Evolutionary conservation across 2,888 invertebrate species (phyloP).

Genomic region (Cheilosia vulpina): DNA sequence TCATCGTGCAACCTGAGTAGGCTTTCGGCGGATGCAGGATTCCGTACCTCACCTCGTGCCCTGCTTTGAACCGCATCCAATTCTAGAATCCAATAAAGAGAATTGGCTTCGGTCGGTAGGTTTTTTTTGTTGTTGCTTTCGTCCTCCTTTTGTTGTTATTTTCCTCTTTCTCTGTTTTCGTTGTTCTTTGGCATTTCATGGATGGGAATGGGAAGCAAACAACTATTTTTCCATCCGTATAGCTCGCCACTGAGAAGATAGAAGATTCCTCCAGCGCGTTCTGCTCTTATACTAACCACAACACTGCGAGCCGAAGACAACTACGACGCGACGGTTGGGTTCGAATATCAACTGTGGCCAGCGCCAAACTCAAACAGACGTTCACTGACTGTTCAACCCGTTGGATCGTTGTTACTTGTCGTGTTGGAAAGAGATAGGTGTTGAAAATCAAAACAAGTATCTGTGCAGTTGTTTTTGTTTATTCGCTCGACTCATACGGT

Average conservation of each 20-base stretch:
- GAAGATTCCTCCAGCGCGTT: conserved; percentile 60
- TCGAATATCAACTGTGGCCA: conserved; percentile 64
- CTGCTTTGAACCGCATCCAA: conserved; percentile 67
- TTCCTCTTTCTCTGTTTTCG: conserved; percentile 59
- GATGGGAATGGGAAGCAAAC: conserved; percentile 17
- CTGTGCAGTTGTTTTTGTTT: conserved; percentile 45
- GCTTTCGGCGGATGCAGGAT: conserved; percentile 65
- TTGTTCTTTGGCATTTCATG: conserved; percentile 54
- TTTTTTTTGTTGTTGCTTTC: conserved; percentile 26
- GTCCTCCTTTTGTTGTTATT: conserved; percentile 43
- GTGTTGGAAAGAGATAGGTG: conserved; percentile 62
- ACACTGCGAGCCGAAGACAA: conserved; percentile 26
- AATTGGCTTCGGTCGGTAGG: conserved; percentile 60
- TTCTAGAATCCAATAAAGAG: conserved; percentile 72
- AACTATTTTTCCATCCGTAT: conserved; percentile 20
- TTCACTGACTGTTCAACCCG: conserved; percentile 77
- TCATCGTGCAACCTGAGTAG: conserved; percentile 61
- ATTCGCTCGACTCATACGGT: conserved; percentile 25
- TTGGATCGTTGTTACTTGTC: conserved; percentile 71
- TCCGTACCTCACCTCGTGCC: conserved; percentile 63
- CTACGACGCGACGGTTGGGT: conserved; percentile 59
- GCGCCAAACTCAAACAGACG: conserved; percentile 75
- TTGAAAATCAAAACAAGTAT: conserved; percentile 60
- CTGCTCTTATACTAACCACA: conserved; percentile 45
- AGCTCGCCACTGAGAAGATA: conserved; percentile 13